These are phyloP conservation scores for Silvanus unidentatus DNA, from an alignment of 2,888 invertebrate species.

Conservation along the genomic window DNA sequence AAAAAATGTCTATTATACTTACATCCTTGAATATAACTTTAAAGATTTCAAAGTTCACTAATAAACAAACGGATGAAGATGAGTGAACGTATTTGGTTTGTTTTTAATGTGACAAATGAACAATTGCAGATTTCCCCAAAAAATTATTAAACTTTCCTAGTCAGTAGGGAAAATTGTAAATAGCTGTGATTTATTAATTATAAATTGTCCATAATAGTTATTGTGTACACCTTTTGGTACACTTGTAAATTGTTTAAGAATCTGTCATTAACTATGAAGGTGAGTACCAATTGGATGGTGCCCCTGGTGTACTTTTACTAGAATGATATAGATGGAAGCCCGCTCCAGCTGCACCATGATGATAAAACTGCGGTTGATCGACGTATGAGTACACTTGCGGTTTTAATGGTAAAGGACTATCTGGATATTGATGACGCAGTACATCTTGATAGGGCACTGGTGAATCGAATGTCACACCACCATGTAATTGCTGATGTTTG, in stretches of 20 bases:
- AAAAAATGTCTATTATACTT: too few species aligned
- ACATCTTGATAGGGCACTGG: conserved; percentile 50
- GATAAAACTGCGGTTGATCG: conserved; percentile 84
- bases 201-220: conserved; percentile 28
- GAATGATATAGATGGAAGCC: conserved; percentile 89
- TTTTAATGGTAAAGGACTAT: conserved; percentile 71
- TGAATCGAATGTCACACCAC: conserved; percentile 49
- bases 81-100: too few species aligned
- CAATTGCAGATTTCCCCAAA: too few species aligned
- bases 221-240: conserved; percentile 18
- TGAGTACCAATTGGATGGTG: conserved; percentile 46
- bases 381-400: conserved; percentile 80
- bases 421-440: conserved; percentile 57
- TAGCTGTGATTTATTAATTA: conserved; percentile 10
- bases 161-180: too few species aligned
- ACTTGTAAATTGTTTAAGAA: conserved; percentile 9
- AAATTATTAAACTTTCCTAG: too few species aligned
- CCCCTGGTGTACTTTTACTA: conserved; percentile 51
- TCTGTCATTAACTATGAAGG: conserved; percentile 41
- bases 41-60: too few species aligned
- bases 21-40: too few species aligned
- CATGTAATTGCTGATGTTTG: conserved; percentile 61
- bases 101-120: too few species aligned
- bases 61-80: too few species aligned
- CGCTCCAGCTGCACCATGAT: conserved; percentile 51